phyloP scores from a whole-genome alignment of 2,113 vertebrate genomes.

The Limanda limanda region DNA sequence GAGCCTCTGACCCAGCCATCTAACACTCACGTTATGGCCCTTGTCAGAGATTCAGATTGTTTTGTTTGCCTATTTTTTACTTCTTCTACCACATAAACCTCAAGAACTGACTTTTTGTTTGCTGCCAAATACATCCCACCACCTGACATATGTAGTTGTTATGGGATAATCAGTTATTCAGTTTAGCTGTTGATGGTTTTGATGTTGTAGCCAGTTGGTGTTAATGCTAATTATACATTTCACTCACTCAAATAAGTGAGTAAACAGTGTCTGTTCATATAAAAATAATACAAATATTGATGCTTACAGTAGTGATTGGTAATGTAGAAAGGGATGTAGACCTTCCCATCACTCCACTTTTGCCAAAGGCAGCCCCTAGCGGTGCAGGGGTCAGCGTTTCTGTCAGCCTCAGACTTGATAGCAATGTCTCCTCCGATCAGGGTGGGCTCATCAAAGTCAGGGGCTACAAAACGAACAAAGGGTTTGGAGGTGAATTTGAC shows the following conservation, averaged over 20 bases:
- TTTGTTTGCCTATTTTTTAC: neutral
- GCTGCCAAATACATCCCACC: neutral
- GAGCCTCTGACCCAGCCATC: too few species aligned
- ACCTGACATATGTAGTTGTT: neutral
- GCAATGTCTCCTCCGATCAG: constrained; percentile 73
- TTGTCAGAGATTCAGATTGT: neutral
- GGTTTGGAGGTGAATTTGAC: neutral
- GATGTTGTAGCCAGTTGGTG: neutral
- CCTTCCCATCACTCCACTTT: constrained; percentile 65
- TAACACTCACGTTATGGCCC: neutral
- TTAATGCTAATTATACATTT: neutral
- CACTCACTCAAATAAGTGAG: neutral
- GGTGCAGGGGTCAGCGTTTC: constrained; percentile 78
- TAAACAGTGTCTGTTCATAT: neutral
- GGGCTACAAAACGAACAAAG: constrained; percentile 26
- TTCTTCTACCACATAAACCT: neutral
- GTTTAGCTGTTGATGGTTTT: neutral
- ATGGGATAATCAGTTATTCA: neutral
- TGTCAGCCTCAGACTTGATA: constrained; percentile 32
- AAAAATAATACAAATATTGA: neutral
- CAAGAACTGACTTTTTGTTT: too few species aligned
- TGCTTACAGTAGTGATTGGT: constrained; percentile 67
- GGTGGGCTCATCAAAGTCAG: constrained; percentile 50
- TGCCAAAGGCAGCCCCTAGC: constrained; percentile 61
- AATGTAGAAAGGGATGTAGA: constrained; percentile 75